Evolutionary conservation across 2,888 invertebrate genomes (phyloP).

Genomic region (Dryobotodes eremita): DNA sequence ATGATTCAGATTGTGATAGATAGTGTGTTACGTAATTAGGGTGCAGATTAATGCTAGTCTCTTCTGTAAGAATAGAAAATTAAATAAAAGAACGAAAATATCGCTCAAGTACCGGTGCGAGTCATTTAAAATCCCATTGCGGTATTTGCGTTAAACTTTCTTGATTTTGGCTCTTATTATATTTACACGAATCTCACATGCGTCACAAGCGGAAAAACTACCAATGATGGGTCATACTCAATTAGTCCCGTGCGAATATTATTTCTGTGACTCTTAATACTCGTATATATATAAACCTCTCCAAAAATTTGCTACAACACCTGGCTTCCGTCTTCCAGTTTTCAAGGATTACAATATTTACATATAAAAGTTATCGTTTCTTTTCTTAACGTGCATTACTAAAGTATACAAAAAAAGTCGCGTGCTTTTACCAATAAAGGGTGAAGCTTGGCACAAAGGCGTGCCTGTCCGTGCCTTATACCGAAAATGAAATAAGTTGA

Average conservation of each 20-base stretch:
- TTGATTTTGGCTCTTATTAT: not conserved
- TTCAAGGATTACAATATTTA: not conserved
- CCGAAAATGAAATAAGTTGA: slow-evolving; percentile 16
- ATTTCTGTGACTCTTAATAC: not conserved
- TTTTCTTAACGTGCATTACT: slow-evolving; percentile 18
- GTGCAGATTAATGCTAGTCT: not conserved
- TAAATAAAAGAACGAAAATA: not conserved
- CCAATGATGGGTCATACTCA: not conserved
- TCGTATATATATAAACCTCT: not conserved
- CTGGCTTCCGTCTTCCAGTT: not conserved
- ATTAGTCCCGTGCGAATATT: not conserved
- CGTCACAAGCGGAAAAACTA: not conserved
- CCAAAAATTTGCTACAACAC: not conserved
- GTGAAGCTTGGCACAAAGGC: slow-evolving; percentile 46
- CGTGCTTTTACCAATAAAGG: slow-evolving; percentile 65
- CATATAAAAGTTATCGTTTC: not conserved
- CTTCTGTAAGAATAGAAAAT: not conserved
- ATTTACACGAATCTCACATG: not conserved
- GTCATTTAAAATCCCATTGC: not conserved
- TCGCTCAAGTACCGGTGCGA: not conserved
- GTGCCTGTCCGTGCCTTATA: slow-evolving; percentile 64
- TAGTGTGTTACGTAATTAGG: too few relatives aligned
- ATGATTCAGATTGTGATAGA: too few relatives aligned
- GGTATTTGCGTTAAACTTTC: not conserved
- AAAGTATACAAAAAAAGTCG: slow-evolving; percentile 57